Evolutionary conservation across 2,888 invertebrate species (phyloP).

Genomic region (Acleris laterana): DNA sequence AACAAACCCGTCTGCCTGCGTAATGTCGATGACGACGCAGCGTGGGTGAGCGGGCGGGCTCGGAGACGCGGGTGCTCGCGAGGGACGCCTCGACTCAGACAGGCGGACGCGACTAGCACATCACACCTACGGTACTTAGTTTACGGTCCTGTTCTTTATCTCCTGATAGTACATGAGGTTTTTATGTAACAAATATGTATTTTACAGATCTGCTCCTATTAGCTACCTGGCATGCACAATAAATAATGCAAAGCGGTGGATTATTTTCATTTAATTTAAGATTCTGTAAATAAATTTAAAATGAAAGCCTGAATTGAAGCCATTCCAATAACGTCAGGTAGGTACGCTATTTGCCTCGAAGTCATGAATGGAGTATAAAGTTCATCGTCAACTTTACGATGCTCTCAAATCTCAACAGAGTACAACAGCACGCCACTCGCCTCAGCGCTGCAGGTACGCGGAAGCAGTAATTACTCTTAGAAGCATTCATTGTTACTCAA

Average conservation of each 20-base stretch:
- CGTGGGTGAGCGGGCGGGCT: neutral
- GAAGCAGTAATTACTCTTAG: slow-evolving; percentile 71
- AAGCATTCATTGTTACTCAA: slow-evolving; percentile 71
- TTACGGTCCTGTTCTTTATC: neutral
- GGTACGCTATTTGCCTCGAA: slow-evolving; percentile 36
- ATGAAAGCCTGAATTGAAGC: slow-evolving; percentile 79
- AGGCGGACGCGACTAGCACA: slow-evolving; percentile 44
- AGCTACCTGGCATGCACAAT: slow-evolving; percentile 81
- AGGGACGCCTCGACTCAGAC: slow-evolving; percentile 45
- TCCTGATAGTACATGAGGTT: slow-evolving; percentile 12
- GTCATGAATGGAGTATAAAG: slow-evolving; percentile 43
- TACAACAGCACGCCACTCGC: slow-evolving; percentile 56
- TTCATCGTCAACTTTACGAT: slow-evolving; percentile 71
- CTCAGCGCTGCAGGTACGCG: slow-evolving; percentile 74
- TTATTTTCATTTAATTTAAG: slow-evolving; percentile 60
- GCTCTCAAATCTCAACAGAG: slow-evolving; percentile 66
- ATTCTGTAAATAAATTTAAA: slow-evolving; percentile 68
- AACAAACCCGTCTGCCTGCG: neutral
- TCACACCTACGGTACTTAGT: neutral
- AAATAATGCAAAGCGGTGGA: slow-evolving; percentile 82
- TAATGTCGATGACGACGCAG: neutral
- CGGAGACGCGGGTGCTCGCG: no score
- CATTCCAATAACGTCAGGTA: slow-evolving; percentile 77
- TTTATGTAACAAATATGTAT: slow-evolving; percentile 47
- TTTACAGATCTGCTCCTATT: slow-evolving; percentile 70